A percentile compares a stretch with the other conserved stretches of the same genome.
Conservation (phyloP, 2,797 vertebrate species). For the Aldrovandia affinis region DNA sequence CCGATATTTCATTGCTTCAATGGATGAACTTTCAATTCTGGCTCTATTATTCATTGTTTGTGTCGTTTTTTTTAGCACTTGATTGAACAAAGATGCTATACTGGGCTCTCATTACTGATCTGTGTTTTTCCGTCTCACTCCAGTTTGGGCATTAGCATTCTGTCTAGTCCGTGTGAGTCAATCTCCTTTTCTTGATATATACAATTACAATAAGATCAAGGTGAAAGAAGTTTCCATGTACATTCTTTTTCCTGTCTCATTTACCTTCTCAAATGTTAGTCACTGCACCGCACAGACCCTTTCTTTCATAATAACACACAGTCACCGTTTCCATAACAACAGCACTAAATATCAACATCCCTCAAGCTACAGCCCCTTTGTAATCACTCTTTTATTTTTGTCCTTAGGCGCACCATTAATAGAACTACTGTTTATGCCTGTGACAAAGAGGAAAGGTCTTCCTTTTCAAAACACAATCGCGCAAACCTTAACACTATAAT, state of each 20-base stretch:
- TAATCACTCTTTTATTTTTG: conserved; percentile 2
- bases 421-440: background rate
- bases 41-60: background rate
- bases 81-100: conserved; percentile 21
- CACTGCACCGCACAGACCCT: background rate
- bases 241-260: background rate
- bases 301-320: conserved; percentile 4
- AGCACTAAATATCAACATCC: background rate
- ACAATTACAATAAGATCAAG: background rate
- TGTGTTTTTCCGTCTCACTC: background rate
- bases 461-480: conserved; percentile 27
- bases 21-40: background rate
- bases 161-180: background rate
- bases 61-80: background rate
- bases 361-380: conserved; percentile 6
- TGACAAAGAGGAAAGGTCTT: background rate
- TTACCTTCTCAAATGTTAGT: background rate
- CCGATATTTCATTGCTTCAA: background rate
- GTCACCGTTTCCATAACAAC: conserved; percentile 12
- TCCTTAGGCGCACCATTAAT: background rate
- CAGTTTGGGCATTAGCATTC: background rate
- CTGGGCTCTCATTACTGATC: background rate
- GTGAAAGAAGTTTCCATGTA: background rate
- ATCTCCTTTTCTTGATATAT: background rate
- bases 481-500: conserved; percentile 45